Evolutionary conservation across 2,888 invertebrate genomes (phyloP), one percentile per base, ranked within the genome.

Genomic region (Resseliella maxima): DNA sequence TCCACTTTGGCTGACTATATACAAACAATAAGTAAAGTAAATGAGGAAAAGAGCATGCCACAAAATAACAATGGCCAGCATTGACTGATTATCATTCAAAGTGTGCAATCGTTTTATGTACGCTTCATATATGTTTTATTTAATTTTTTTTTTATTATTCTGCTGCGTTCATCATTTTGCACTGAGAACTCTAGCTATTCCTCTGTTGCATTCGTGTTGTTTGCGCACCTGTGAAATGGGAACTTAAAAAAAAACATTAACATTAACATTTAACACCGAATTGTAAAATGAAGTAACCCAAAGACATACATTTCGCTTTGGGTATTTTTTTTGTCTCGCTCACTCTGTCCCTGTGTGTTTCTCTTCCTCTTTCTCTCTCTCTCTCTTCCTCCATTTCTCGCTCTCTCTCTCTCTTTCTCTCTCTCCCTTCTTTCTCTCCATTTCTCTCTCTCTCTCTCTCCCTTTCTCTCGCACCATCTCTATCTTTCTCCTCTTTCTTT

Each of bases 251-350:
- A n/a, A n/a, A n/a, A n/a, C n/a, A n/a, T n/a, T 31, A 31, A 72
- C 72, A 72, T 72, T 72, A 72, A 72, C 72, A 72, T 15, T 15
- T 41, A 41, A 41, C 41, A 41, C 41, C 12, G 41, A 72, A 72
- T 72, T 72, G 72, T 72, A 72, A 27, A 72, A 27, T 72, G 72
- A 72, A 72, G 72, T 72, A 72, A 72, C 72, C 72, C 72, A 72
- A 72, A 72, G 72, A 72, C 72, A 72, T 72, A 72, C 72, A 72
- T 72, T 72, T n/a, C 72, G 12, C 24, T 50, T 2, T 50, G 46
- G n/a, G 59, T 59, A 24, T 24, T 59, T 24, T 59, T 24, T 59
- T 24, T 59, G 1, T 59, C 24, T 59, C 24, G 41, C 12, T 15
- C 18, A 15, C 50, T 50, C 50, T 50, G 5, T 12, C 45, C 12